A percentile compares a stretch with the other conserved stretches of the same genome.
Evolutionary conservation across 2,888 invertebrate species (phyloP).

Genomic region (Halictus ligatus): DNA sequence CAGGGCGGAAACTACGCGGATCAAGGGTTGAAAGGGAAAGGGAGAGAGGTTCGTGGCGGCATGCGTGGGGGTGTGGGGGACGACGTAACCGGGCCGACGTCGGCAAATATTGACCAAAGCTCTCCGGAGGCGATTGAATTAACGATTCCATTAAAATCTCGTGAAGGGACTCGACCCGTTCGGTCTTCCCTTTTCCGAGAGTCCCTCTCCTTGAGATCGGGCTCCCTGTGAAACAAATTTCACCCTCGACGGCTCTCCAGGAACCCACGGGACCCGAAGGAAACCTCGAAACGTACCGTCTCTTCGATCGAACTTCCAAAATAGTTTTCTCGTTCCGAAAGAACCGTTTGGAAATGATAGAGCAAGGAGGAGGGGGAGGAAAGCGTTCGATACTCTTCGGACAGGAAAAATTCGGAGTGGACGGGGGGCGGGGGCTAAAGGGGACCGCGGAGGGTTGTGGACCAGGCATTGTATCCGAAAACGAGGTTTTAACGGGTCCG

Average conservation of each 20-base stretch:
- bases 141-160: conserved; percentile 74
- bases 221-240: conserved; percentile 16
- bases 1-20: background rate
- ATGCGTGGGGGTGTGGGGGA: conserved; percentile 15
- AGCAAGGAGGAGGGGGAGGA: background rate
- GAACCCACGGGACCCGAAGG: background rate
- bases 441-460: background rate
- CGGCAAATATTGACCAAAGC: conserved; percentile 71
- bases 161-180: conserved; percentile 37
- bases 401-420: background rate
- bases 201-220: conserved; percentile 17
- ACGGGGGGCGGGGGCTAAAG: background rate
- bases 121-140: conserved; percentile 69
- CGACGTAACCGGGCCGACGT: conserved; percentile 29
- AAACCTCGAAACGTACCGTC: background rate
- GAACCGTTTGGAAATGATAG: background rate
- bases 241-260: background rate
- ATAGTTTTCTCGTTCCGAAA: background rate
- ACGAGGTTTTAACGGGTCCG: background rate
- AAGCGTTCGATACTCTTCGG: background rate
- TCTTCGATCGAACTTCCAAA: background rate
- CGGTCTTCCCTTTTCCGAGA: conserved; percentile 27
- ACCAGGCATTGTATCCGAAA: background rate
- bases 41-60: background rate
- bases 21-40: background rate